Evolutionary conservation across 2,888 invertebrate species (phyloP), one percentile per base, ranked within the genome.

Genomic region (Lasioglossum zephyrum): DNA sequence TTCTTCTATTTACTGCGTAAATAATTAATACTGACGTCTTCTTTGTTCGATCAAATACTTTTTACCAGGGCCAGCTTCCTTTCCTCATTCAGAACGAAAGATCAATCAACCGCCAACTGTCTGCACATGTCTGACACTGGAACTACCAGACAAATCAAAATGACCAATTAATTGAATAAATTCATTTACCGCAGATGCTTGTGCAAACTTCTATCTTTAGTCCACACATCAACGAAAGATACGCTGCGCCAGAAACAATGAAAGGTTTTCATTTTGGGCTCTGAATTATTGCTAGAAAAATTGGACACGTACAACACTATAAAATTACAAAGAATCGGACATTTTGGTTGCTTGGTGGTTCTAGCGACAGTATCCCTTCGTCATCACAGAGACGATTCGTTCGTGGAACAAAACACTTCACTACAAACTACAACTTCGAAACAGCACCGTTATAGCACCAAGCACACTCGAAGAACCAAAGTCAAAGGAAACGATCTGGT

Each of bases 401-500:
- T 79, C 75, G 11, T 39, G n/a, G 13, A 87, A 79, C 47, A 79
- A 87, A 83, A 87, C 66, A 72, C 26, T 70, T 72, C 66, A 73
- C 31, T 78, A 69, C 66, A 31, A 60, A 80, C 77, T 77, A 36
- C 70, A 70, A 85, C 44, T 36, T 49, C 44, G 70, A 86, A 49
- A 81, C 77, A 91, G 90, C 91, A 90, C 90, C 90, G 53, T 83
- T 69, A 85, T 78, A 90, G 91, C 91, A 91, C 90, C 96, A 88
- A 95, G 95, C 53, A 79, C 72, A 70, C 47, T n/a, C 16, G 9
- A 39, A 36, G 18, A 73, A 66, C 18, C 36, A 31, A 44, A 44
- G 41, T 39, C 13, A 69, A 63, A 41, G 16, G 22, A n/a, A 66
- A 77, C 22, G 16, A 57, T 86, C 31, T 0, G 63, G 31, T 63